Evolutionary conservation across 2,888 invertebrate species (phyloP), one percentile per base, ranked within the genome.

Genomic region (Rhagophthalmus giganteus): DNA sequence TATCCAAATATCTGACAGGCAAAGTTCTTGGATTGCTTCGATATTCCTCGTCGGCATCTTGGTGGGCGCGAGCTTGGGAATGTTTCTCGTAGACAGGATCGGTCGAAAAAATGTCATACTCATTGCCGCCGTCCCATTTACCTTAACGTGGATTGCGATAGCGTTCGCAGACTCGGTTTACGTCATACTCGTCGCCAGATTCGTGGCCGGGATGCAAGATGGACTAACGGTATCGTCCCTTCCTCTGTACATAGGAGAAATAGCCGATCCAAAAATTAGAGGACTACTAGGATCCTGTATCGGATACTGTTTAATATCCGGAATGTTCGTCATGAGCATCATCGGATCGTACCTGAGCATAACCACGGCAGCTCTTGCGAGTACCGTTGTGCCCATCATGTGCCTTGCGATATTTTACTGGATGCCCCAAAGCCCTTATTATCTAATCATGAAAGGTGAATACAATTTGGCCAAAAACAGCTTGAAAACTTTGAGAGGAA

Each of bases 31-130:
- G 83, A 76, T 83, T 67, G 82, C 81, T 1, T 83, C 84, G 27
- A 79, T 85, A 65, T 82, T 83, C 71, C 80, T 85, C 57, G 75
- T 85, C 35, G 85, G 84, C 57, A 83, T 82, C 1, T 79, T 83
- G 6, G 69, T 84, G 25, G 85, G 85, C 26, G 83, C 83, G 10
- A 68, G 83, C 8, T 73, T 83, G 11, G 79, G 84, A n/a, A 85
- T 83, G 8, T 77, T 82, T 64, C 73, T 82, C 41, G 83, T 85
- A 33, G 84, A 86, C 67, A 75, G 76, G 56, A 77, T 83, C 51
- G 87, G 87, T 10, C 78, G 86, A 7, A 86, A 85, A 66, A 78
- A 76, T 5, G 80, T 83, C 15, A 75, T 86, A 8, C 74, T 85
- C n/a, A 66, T 82, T 16, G 79, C 83, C 8, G 81, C 83, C 0